Base-by-base conservation (phyloP, 2,113 vertebrate species). In the Peromyscus californicus region DNA sequence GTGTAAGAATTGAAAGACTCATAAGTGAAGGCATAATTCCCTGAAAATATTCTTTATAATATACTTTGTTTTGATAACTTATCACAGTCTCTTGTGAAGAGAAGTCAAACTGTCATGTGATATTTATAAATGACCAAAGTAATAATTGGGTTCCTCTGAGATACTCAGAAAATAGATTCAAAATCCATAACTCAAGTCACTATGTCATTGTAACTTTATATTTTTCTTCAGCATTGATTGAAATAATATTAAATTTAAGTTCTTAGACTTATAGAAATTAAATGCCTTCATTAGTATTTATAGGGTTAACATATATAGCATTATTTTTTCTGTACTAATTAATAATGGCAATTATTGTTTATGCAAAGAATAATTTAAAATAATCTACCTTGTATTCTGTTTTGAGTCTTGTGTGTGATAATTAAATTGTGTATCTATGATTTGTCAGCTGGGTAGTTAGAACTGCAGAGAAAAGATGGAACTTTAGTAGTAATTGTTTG, bases 401-500 rank as follows among this genome's bases (percentile, higher is more conserved):
- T 96, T 67, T 65, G 22, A 85, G 90, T 92, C 12, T 11, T 75
- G 13, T 21, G 63, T 70, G 36, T 97, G 31, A 92, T 85, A 42
- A 69, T 80, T 96, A 42, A 95, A 75, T 21, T 59, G 21, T 22
- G 4, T 67, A 65, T 74, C 42, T 69, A 22, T 61, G 29, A 84
- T 90, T 15, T 83, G 9, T 92, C 84, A n/a, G 9, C n/a, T 89
- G 51, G 85, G 59, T 33, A 92, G 69, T 92, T 94, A 88, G 31
- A 85, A 6, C 36, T 61, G 16, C 59, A 93, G 75, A 94, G 69
- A 65, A 94, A 57, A 65, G 79, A 92, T 59, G 16, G 39, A 88
- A 80, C 39, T 92, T 93, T 88, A 42, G 54, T 92, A 90, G 76
- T 94, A 88, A 93, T 96, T 96, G 22, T 88, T 88, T 89, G 69